Evolutionary conservation across 2,888 invertebrate species (phyloP).

Genomic region (Crematogaster levior): DNA sequence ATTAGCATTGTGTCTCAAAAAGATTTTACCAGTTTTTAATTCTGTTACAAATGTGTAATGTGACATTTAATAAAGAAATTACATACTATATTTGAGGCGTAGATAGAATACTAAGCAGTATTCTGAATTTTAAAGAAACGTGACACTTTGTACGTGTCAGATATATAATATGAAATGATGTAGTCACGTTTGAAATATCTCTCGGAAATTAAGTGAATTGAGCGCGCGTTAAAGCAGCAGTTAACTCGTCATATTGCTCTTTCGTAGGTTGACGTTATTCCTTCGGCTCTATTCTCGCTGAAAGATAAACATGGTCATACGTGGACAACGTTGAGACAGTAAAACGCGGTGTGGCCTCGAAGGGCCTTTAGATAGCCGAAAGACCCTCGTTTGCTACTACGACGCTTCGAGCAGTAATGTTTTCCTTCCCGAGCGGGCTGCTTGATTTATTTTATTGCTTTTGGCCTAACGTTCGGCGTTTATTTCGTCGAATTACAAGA

Average conservation of each 20-base stretch:
- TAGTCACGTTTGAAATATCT: slow-evolving; percentile 41
- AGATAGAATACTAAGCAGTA: not conserved
- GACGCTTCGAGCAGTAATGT: slow-evolving; percentile 76
- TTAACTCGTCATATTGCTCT: slow-evolving; percentile 35
- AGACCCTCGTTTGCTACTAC: slow-evolving; percentile 78
- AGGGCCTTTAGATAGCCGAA: slow-evolving; percentile 70
- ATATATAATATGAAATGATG: slow-evolving; percentile 23
- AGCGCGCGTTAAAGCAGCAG: slow-evolving; percentile 23
- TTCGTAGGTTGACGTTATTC: slow-evolving; percentile 42
- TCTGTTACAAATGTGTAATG: not conserved
- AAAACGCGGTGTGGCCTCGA: slow-evolving; percentile 64
- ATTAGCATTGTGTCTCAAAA: not conserved
- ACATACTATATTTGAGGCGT: slow-evolving; percentile 5
- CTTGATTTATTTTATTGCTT: slow-evolving; percentile 88
- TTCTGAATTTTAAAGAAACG: slow-evolving; percentile 30
- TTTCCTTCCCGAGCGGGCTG: slow-evolving; percentile 79
- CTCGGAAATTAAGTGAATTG: slow-evolving; percentile 23
- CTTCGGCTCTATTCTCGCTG: slow-evolving; percentile 36
- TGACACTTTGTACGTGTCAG: slow-evolving; percentile 44
- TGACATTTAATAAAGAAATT: slow-evolving; percentile 45
- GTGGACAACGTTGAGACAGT: slow-evolving; percentile 59
- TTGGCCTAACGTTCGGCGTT: slow-evolving; percentile 87
- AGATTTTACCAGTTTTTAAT: slow-evolving; percentile 9
- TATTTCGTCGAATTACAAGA: slow-evolving; percentile 88
- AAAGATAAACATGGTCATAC: slow-evolving; percentile 39